Base-by-base conservation (phyloP, 2,797 vertebrate species). In the Toxotes lorentzi region DNA sequence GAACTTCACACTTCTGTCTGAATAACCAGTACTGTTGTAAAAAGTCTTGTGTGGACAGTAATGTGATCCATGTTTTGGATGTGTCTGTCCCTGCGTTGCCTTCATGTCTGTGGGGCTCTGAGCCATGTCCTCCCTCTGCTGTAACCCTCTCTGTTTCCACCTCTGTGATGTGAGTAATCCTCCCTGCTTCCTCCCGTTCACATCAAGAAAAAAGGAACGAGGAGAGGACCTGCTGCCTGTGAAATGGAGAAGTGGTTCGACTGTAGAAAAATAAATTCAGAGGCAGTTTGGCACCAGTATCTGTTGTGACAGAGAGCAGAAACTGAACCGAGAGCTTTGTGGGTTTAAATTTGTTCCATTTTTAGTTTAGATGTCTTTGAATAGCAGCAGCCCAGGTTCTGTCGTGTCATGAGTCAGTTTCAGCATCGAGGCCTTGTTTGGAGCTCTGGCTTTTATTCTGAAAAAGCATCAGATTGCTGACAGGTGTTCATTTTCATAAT, bases 161-260 rank as follows among this genome's bases (percentile, higher is more conserved):
- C 78, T 60, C 70, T 83, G 78, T 89, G 87, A 85, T 85, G 85
- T 67, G 73, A 70, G 59, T 87, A 57, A 85, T 84, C 83, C 78
- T 13, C 53, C 69, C 61, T 12, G 65, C 67, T 59, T 40, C 70
- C 63, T 57, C 61, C 48, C n/a, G 30, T 32, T 78, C 60, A 64
- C 72, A 67, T 81, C 66, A 78, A 63, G 67, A 75, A 60, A 40
- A 38, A 24, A 2, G 48, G 19, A 34, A 38, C 7, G 32, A 70
- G 77, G 41, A 63, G 79, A 68, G 47, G 40, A 69, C 61, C 73
- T 2, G 23, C 74, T 38, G 77, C 54, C 78, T 73, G 61, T 79
- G 82, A 87, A 83, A 86, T 45, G 32, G 60, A 88, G 79, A 72
- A 53, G 27, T 14, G 69, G 61, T 68, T 85, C 11, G 12, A 76